Base-by-base conservation (phyloP, 2,113 vertebrate species). In the Panurus biarmicus region DNA sequence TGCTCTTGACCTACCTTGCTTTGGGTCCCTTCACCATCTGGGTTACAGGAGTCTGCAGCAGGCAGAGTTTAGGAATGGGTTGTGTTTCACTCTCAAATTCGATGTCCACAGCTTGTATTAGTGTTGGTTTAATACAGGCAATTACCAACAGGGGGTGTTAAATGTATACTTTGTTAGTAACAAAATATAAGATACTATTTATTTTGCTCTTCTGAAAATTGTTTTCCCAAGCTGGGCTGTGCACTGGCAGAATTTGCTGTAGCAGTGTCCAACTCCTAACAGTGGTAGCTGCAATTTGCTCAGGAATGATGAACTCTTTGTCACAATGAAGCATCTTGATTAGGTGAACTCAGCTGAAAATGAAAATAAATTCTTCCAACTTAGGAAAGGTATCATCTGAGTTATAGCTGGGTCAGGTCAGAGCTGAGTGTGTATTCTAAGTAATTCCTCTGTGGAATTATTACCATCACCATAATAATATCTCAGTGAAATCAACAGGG, bases 301-400 rank as follows among this genome's bases (percentile, higher is more conserved):
- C 96, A 81, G 91, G 88, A 90, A 95, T 96, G 96, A 97, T 95
- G 95, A 97, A 97, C 97, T 97, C 97, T 98, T 93, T 97, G 97
- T 98, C 97, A 97, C 95, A 96, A 93, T 97, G 92, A 98, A 95
- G 96, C 95, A 96, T 90, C 96, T 97, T 98, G 97, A 98, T 98
- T 98, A 98, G 94, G 97, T 96, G 95, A 94, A 96, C 95, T 96
- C 94, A 89, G 89, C 29, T 94, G 91, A 94, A 95, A 97, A 98
- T 98, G 98, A 98, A 98, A 98, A 98, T 98, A 97, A 98, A 98
- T 98, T 98, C 95, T 96, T 97, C 89, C 89, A 95, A 94, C 92
- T 97, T 96, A 85, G 84, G 69, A 83, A 92, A 97, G 86, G 84
- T 97, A 95, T 97, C 93, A 95, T 95, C 93, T 97, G 94, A 96